Evolutionary conservation across 2,113 vertebrate genomes (phyloP).

Genomic region (Plecotus auritus): DNA sequence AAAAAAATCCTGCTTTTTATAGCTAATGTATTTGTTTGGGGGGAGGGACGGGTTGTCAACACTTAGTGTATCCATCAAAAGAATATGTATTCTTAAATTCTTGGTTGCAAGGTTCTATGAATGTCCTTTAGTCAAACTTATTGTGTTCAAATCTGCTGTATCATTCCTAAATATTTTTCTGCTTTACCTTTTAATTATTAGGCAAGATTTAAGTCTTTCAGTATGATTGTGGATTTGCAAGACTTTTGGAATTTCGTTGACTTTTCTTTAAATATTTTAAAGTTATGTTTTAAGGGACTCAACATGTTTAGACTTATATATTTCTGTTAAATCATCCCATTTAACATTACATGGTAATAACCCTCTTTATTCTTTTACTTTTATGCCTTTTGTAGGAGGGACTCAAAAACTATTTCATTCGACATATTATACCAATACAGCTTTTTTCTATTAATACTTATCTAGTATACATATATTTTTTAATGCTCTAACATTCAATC

Average conservation of each 20-base stretch:
- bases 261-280: neutral
- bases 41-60: neutral
- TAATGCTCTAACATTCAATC: neutral
- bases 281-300: neutral
- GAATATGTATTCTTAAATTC: neutral
- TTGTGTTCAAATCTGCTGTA: neutral
- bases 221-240: neutral
- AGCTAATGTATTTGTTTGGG: neutral
- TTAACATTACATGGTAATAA: neutral
- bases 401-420: neutral
- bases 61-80: neutral
- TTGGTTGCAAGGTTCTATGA: neutral
- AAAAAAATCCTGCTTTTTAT: neutral
- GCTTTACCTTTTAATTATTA: neutral
- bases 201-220: neutral
- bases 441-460: neutral
- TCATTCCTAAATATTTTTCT: conserved; percentile 1
- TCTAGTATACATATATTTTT: neutral
- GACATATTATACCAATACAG: neutral
- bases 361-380: neutral
- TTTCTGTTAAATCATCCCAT: neutral
- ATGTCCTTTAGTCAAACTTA: neutral
- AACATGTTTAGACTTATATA: neutral
- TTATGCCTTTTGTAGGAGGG: neutral
- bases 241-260: neutral